Conservation (phyloP, 2,113 vertebrate genomes). For the Pelodiscus sinensis region DNA sequence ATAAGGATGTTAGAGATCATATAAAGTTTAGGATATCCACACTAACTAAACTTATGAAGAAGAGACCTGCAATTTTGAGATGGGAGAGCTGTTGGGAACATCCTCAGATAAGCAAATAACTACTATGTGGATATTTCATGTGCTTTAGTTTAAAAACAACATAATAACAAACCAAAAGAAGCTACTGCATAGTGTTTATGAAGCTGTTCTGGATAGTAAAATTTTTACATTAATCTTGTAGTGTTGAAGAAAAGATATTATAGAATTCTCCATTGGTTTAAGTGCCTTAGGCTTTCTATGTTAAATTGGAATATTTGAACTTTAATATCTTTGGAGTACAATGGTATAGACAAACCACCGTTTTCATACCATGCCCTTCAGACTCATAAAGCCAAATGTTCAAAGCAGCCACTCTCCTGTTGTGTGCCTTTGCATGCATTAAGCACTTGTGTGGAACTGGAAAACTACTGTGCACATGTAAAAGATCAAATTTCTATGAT, state of each 20-base stretch:
- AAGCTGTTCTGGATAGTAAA: neutral
- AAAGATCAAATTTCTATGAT: rapidly evolving
- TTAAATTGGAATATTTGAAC: neutral
- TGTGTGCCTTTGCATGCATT: neutral
- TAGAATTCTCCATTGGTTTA: neutral
- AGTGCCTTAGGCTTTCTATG: neutral
- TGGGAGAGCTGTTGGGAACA: neutral
- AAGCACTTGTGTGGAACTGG: neutral
- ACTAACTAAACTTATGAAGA: neutral
- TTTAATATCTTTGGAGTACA: neutral
- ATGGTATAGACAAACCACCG: neutral
- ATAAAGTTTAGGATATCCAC: neutral
- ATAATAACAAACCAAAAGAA: neutral
- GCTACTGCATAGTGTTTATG: neutral
- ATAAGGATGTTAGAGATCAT: neutral
- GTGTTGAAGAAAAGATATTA: neutral
- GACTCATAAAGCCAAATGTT: neutral
- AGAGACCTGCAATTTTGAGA: neutral
- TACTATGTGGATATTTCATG: neutral
- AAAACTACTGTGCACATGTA: neutral
- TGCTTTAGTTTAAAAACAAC: neutral
- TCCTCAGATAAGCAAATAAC: neutral
- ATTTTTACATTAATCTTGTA: neutral
- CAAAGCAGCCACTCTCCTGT: neutral
- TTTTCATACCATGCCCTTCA: constrained; percentile 4